Evolutionary conservation across 2,888 invertebrate genomes (phyloP), one percentile per base, ranked within the genome.

Genomic region (Calephelis perditalis): DNA sequence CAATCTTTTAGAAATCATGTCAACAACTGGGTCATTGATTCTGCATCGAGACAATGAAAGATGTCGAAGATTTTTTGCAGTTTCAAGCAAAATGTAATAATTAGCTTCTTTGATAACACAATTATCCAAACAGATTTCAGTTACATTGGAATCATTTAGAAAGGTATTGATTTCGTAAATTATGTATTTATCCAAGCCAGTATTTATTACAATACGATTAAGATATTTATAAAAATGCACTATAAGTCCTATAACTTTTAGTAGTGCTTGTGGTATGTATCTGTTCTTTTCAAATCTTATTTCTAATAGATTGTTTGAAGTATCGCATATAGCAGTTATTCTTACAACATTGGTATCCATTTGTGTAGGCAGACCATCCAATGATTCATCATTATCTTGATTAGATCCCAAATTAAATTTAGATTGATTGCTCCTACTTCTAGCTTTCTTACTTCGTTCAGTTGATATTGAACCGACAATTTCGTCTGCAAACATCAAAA

Each of bases 1-100:
- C 0, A 86, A 56, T 43, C 68, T 73, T 0, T 63, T 64, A 5
- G 77, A 70, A 5, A 87, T 75, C 3, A 63, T 73, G 63, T 75
- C 68, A 0, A 83, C 8, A 0, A 69, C 67, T 3, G 37, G 44
- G 59, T 86, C 85, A 45, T 71, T 71, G 5, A 86, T 76, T 12
- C 65, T 70, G 65, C 85, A 85, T 63, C 77, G 71, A 0, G 78
- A 68, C 36, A 86, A 37, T 0, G 86, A 86, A 0, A 86, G 64
- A 58, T 78, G 63, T 12, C 71, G 72, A 7, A 86, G 59, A 7
- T 45, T 40, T 36, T 54, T 73, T 5, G 62, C 43, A 0, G 69
- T 62, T 5, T 80, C 71, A 0, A 86, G 58, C 0, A 86, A 57
- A 26, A 74, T 58, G 35, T 77, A 63, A 60, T 78, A 86, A 59